Evolutionary conservation across 2,888 invertebrate genomes (phyloP).

Genomic region (Pseudanteris insignis): DNA sequence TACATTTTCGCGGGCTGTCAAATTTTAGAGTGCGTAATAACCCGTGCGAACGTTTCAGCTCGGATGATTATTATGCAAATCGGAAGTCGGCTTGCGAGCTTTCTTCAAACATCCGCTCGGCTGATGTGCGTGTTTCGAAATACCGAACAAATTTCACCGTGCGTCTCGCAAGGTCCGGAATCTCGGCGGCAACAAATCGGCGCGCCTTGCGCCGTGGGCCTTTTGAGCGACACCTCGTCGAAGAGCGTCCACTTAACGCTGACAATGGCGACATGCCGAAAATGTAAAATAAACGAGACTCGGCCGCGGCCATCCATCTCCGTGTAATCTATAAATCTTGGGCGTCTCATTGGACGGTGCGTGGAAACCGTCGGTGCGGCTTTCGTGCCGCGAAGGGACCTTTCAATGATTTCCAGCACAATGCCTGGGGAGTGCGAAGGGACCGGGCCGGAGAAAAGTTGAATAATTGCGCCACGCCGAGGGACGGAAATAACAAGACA

Average conservation of each 20-base stretch:
- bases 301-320: conserved; percentile 29
- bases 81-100: conserved; percentile 1
- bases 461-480: conserved; percentile 26
- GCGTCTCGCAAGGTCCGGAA: conserved; percentile 4
- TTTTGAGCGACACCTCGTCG: conserved; percentile 30
- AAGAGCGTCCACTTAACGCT: conserved; percentile 22
- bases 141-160: conserved; percentile 19
- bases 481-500: conserved; percentile 18
- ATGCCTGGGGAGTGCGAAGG: conserved; percentile 12
- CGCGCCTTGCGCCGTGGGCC: conserved; percentile 17
- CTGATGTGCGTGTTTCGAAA: conserved; percentile 12
- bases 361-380: conserved; percentile 10
- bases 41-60: not conserved
- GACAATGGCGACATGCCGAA: conserved; percentile 30
- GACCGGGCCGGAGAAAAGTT: conserved; percentile 11
- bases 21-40: not conserved
- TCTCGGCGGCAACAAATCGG: conserved; percentile 19
- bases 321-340: conserved; percentile 30
- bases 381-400: conserved; percentile 19
- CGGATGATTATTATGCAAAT: conserved; percentile 19
- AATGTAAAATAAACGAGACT: conserved; percentile 33
- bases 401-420: conserved; percentile 23
- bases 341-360: conserved; percentile 13
- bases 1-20: too few species aligned
- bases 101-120: conserved; percentile 11